Percentiles rank a stretch among this genome's conserved stretches.
phyloP scores from a whole-genome alignment of 2,797 vertebrate species.

The Morelia viridis region DNA sequence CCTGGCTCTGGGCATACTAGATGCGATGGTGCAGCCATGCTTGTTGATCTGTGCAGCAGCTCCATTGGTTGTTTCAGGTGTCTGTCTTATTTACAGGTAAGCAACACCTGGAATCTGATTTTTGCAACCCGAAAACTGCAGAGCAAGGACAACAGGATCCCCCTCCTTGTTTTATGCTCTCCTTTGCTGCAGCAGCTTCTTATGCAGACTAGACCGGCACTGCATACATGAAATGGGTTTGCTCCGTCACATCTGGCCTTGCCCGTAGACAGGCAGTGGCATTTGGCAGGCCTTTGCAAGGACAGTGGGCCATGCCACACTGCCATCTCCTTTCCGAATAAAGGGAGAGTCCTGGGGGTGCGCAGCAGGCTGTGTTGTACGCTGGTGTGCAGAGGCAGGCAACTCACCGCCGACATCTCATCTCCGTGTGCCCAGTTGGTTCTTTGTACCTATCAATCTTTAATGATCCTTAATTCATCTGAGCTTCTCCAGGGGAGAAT shows the following conservation, averaged over 20 bases:
- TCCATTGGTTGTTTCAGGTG: neutral
- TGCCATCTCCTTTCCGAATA: neutral
- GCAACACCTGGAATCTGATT: neutral
- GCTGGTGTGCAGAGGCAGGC: neutral
- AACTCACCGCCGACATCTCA: neutral
- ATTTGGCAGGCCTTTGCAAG: neutral
- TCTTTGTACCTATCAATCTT: conserved; percentile 30
- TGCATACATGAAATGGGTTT: no score
- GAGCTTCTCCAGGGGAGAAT: neutral
- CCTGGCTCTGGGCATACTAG: neutral
- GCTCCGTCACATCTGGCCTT: neutral
- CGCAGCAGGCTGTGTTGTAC: neutral
- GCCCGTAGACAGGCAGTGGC: neutral
- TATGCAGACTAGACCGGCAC: no score
- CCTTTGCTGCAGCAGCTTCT: neutral
- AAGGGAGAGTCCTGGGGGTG: neutral
- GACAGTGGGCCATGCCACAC: neutral
- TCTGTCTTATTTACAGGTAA: neutral
- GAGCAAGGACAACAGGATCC: neutral
- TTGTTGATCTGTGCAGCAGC: neutral
- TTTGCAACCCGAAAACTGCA: neutral
- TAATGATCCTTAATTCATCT: conserved; percentile 19
- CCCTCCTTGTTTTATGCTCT: no score
- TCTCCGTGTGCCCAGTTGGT: conserved; percentile 7
- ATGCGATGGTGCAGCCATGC: neutral